Conservation (phyloP, 1,140 invertebrate species). For the Matsumurasca onukii region DNA sequence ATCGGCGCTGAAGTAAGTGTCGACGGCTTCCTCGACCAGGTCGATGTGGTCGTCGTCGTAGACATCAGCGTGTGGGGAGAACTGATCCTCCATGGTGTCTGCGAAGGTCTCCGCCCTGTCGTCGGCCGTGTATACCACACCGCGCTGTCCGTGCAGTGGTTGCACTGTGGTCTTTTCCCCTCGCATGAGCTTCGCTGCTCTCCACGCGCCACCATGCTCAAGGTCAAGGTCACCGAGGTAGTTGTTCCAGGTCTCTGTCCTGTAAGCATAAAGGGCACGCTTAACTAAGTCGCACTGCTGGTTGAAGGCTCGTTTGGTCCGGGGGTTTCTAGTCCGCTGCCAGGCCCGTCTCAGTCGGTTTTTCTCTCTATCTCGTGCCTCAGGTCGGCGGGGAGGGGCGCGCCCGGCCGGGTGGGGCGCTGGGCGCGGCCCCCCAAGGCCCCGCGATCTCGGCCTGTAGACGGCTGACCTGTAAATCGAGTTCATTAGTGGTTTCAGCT, state of each 20-base stretch:
- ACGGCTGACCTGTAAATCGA: background rate
- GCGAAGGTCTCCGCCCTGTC: background rate
- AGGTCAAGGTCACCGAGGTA: background rate
- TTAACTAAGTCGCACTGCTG: background rate
- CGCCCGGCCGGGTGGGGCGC: background rate
- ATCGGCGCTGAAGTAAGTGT: background rate
- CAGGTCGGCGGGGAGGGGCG: background rate
- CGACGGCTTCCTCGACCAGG: background rate
- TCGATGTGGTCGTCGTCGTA: background rate
- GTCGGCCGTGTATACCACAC: background rate
- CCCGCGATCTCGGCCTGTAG: background rate
- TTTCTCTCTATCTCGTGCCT: background rate
- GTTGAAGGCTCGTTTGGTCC: background rate
- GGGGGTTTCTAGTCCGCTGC: background rate
- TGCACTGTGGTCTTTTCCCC: background rate
- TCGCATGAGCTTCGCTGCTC: background rate
- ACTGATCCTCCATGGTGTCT: conserved; percentile 1
- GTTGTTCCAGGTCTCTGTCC: background rate
- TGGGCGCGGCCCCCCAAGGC: background rate
- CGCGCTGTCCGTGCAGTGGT: background rate
- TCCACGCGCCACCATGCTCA: background rate
- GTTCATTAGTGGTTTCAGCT: background rate
- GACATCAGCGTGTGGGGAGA: background rate
- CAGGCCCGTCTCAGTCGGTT: background rate
- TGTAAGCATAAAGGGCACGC: background rate